Conservation (phyloP, 2,113 vertebrate species). For the Ictalurus furcatus region DNA sequence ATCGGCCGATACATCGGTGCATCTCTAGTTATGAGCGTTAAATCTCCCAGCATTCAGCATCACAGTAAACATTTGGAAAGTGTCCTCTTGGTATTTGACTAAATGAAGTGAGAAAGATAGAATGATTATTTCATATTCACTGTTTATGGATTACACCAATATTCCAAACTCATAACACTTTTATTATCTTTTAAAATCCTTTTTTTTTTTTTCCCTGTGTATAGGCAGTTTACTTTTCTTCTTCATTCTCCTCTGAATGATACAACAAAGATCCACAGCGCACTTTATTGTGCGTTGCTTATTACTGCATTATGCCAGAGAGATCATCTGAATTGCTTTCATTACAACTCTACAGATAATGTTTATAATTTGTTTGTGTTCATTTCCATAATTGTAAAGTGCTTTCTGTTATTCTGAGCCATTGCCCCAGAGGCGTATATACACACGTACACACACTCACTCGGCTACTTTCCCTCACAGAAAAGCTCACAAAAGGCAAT, state of each 20-base stretch:
- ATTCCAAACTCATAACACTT: constrained; percentile 14
- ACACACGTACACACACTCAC: background rate
- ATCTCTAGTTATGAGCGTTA: background rate
- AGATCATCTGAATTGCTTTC: constrained; percentile 15
- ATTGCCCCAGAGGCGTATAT: too few species aligned
- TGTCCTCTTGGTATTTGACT: background rate
- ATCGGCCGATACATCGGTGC: too few species aligned
- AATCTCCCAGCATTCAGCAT: background rate
- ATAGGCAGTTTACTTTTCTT: constrained; percentile 9
- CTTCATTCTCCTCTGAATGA: background rate
- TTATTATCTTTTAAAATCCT: background rate
- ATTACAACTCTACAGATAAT: constrained; percentile 11
- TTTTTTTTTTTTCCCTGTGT: background rate
- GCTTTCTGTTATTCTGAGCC: constrained; percentile 4
- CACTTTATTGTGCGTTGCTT: background rate
- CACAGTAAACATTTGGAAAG: background rate
- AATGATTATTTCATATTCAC: background rate
- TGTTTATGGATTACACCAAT: background rate
- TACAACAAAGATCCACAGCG: background rate
- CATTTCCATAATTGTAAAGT: constrained; percentile 35
- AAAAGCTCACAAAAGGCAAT: background rate
- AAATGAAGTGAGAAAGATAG: background rate
- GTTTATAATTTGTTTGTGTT: constrained; percentile 29
- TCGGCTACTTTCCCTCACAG: background rate
- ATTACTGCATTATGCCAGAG: background rate